phyloP scores from a whole-genome alignment of 1,140 invertebrate species.

The Ostrea denselamellosa region DNA sequence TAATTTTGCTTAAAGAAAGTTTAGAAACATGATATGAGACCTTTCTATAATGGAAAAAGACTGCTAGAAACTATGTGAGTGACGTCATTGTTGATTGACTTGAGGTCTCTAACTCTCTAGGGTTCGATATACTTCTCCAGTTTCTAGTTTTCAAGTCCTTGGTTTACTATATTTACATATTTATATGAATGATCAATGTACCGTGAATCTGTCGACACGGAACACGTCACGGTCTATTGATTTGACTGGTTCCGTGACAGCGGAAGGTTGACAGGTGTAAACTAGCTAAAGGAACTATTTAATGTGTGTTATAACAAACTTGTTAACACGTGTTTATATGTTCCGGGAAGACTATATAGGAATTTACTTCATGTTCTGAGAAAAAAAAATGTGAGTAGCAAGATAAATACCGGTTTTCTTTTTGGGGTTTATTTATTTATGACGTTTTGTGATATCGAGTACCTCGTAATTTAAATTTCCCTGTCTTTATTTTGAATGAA shows the following conservation, averaged over 20 bases:
- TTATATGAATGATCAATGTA: not conserved
- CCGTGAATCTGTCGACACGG: constrained; percentile 8
- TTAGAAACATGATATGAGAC: too few relatives aligned
- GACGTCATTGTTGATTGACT: too few relatives aligned
- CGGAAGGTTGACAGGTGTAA: constrained; percentile 9
- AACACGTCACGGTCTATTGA: constrained; percentile 28
- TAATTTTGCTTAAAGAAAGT: too few relatives aligned
- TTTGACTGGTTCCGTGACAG: constrained; percentile 15
- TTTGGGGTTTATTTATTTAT: not conserved
- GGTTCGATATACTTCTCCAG: too few relatives aligned
- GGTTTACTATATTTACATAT: too few relatives aligned
- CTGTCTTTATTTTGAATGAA: not conserved
- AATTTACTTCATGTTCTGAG: not conserved
- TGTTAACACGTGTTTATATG: not conserved
- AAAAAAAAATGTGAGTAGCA: not conserved
- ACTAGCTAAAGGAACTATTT: not conserved
- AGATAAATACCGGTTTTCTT: not conserved
- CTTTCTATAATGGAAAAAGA: too few relatives aligned
- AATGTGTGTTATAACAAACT: not conserved
- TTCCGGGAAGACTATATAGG: not conserved
- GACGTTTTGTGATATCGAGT: not conserved
- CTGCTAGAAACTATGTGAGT: too few relatives aligned
- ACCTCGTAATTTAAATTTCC: not conserved
- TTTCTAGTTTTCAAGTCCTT: too few relatives aligned
- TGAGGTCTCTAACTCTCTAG: too few relatives aligned